Conservation (phyloP, 2,113 vertebrate species). For the Scatophagus argus region DNA sequence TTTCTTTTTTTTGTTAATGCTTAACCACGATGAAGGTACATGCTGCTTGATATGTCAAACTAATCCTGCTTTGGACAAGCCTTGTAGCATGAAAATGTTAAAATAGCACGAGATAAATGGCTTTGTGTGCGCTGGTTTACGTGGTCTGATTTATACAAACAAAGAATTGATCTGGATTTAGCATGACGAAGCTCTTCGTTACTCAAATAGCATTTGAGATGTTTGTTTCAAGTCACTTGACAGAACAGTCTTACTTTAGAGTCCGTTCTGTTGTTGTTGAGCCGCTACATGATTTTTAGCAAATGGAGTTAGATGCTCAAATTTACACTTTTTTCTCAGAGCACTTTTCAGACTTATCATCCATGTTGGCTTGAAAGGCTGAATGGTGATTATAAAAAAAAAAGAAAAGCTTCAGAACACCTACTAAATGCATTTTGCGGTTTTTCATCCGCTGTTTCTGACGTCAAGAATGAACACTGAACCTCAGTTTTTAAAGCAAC, state of each 20-base stretch:
- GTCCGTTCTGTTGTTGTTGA: neutral
- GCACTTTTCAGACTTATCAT: neutral
- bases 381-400: too few relatives aligned
- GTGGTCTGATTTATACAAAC: neutral
- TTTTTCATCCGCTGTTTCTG: neutral
- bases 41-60: neutral
- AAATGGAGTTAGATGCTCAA: too few relatives aligned
- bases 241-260: neutral
- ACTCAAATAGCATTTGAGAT: too few relatives aligned
- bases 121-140: neutral
- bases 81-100: neutral
- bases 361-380: neutral
- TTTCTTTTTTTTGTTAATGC: neutral
- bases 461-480: neutral
- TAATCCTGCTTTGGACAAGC: slow-evolving; percentile 14
- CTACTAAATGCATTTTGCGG: neutral
- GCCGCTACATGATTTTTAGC: neutral
- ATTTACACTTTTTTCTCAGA: too few relatives aligned
- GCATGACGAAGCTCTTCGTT: neutral
- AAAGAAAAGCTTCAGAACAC: neutral
- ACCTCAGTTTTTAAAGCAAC: neutral
- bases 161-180: neutral
- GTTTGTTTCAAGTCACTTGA: neutral
- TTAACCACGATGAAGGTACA: neutral
- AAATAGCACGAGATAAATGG: neutral